These are phyloP conservation scores for Portevinia maculata DNA, from an alignment of 2,888 invertebrate genomes.

Conservation along the genomic window DNA sequence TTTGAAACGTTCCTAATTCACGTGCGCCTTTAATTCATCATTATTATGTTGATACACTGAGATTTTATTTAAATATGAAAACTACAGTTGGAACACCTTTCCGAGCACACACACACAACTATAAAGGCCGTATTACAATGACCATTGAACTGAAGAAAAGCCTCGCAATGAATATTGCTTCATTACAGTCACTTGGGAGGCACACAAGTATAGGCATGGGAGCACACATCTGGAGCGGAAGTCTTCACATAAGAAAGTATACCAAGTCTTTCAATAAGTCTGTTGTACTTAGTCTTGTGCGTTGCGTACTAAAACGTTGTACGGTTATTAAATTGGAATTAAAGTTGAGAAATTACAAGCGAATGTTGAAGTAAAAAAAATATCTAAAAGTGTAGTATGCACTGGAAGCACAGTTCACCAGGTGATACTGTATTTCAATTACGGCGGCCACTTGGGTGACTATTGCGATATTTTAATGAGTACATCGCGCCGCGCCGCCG, in stretches of 20 bases:
- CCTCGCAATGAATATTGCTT: constrained; percentile 12
- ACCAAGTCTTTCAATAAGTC: constrained; percentile 12
- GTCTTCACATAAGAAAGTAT: constrained; percentile 49
- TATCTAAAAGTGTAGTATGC: not conserved
- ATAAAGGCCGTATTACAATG: not conserved
- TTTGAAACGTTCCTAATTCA: constrained; percentile 20
- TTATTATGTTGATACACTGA: constrained; percentile 6
- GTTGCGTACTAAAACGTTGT: not conserved
- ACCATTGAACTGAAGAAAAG: constrained; percentile 47
- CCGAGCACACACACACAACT: not conserved
- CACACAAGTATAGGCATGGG: not conserved
- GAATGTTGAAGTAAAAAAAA: not conserved
- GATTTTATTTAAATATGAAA: constrained; percentile 20
- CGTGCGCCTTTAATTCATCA: constrained; percentile 17
- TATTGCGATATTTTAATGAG: constrained; percentile 35
- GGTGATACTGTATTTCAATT: constrained; percentile 19
- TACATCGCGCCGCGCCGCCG: constrained; percentile 1
- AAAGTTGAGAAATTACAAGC: constrained; percentile 7
- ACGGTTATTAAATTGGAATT: constrained; percentile 27
- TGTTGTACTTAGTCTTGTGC: not conserved
- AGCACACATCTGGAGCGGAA: constrained; percentile 46
- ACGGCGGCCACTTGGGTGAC: constrained; percentile 8
- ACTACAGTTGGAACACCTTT: constrained; percentile 7
- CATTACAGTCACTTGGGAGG: constrained; percentile 11
- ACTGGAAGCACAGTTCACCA: not conserved